These are phyloP conservation scores for Stegophylla sp. DNA, from an alignment of 2,888 invertebrate species.

Conservation along the genomic window DNA sequence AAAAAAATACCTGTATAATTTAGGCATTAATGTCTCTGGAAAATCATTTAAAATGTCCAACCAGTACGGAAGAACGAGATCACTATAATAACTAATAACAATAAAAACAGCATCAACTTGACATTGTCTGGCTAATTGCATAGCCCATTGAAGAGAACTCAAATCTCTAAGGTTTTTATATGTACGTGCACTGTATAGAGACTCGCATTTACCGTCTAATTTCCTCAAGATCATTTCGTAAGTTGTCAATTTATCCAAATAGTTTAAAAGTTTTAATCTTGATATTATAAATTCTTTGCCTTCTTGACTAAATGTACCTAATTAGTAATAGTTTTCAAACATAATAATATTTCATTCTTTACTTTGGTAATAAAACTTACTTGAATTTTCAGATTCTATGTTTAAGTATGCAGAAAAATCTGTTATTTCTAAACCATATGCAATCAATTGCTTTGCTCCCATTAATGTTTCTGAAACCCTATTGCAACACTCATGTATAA, in stretches of 20 bases:
- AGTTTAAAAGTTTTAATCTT: slow-evolving; percentile 50
- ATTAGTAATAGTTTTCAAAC: background rate
- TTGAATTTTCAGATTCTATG: slow-evolving; percentile 60
- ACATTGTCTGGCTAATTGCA: slow-evolving; percentile 74
- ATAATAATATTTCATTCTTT: background rate
- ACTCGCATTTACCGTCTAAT: slow-evolving; percentile 66
- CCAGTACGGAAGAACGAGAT: slow-evolving; percentile 69
- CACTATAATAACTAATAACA: slow-evolving; percentile 74
- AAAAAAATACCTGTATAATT: slow-evolving; percentile 68
- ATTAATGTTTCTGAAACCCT: slow-evolving; percentile 76
- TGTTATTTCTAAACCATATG: slow-evolving; percentile 76
- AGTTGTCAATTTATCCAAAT: slow-evolving; percentile 52
- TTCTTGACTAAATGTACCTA: slow-evolving; percentile 28
- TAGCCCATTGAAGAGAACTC: slow-evolving; percentile 72
- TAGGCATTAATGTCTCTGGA: slow-evolving; percentile 76
- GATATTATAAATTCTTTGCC: slow-evolving; percentile 50
- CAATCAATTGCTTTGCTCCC: slow-evolving; percentile 76
- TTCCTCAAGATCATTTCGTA: slow-evolving; percentile 55
- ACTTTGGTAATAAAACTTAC: slow-evolving; percentile 26
- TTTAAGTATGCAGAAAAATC: slow-evolving; percentile 67
- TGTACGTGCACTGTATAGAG: slow-evolving; percentile 72
- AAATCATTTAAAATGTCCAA: slow-evolving; percentile 73
- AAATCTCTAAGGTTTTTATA: slow-evolving; percentile 75
- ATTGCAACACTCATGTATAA: slow-evolving; percentile 80
- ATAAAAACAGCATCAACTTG: slow-evolving; percentile 73